Conservation (phyloP, 2,113 vertebrate genomes). For the Pitta sordida region DNA sequence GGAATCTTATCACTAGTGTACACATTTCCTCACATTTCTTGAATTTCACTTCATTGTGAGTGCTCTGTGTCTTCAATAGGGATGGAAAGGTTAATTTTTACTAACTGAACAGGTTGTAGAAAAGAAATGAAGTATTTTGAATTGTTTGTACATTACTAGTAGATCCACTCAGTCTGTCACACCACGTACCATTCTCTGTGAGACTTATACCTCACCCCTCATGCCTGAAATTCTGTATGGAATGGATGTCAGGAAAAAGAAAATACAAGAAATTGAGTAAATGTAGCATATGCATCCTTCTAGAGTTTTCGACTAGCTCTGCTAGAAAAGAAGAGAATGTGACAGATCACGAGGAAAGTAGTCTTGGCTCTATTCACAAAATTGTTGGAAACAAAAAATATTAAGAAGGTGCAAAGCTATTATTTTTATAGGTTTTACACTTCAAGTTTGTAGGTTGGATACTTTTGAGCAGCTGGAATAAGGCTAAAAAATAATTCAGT, state of each 20-base stretch:
- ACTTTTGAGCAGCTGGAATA: neutral
- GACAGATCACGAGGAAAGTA: neutral
- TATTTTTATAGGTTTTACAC: neutral
- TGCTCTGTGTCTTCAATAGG: neutral
- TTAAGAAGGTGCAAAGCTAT: neutral
- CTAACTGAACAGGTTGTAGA: neutral
- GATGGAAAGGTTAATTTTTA: neutral
- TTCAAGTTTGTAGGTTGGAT: neutral
- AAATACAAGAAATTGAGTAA: neutral
- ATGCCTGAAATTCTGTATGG: neutral
- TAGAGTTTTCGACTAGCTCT: neutral
- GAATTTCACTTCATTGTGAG: neutral
- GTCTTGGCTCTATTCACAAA: neutral
- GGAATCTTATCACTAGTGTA: neutral
- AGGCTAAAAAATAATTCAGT: neutral
- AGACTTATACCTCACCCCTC: neutral
- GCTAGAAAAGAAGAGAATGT: neutral
- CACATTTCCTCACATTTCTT: neutral
- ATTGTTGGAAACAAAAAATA: neutral
- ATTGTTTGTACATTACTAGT: neutral
- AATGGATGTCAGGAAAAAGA: neutral
- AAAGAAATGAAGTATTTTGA: neutral
- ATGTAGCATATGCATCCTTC: fast-evolving
- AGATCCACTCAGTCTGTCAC: neutral
- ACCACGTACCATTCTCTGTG: neutral